Evolutionary conservation across 1,140 invertebrate genomes (phyloP), one percentile per base, ranked within the genome.

Genomic region (Drosophila repleta): DNA sequence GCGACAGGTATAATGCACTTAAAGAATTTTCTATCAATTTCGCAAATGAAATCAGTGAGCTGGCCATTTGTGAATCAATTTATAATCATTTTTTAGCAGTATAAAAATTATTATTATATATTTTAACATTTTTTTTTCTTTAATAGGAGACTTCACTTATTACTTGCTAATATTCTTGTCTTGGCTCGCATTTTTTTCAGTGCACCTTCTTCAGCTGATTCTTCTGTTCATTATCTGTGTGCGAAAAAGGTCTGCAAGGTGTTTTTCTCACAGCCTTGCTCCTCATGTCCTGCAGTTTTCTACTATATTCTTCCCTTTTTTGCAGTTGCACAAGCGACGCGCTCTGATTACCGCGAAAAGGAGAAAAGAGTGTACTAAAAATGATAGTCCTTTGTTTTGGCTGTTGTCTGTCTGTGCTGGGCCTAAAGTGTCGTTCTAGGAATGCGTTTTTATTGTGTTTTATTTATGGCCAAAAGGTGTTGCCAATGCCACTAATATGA

Each of bases 391-490:
- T 62, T 68, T 74, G 43, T 56, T 68, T 24, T 21, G 26, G 55
- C 29, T 24, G 24, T 24, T 24, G 24, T 24, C 2, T 24, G 4
- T 24, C 4, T 24, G 24, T 24, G 2, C 2, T 24, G 24, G 2
- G 24, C 37, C 20, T 35, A 53, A 60, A 41, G 64, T 73, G 70
- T 61, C 48, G 65, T 74, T 73, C 65, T 29, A 6, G 57, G 70
- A 61, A 73, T 46, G 43, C 5, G 43, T 8, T 10, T 10, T 43
- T 43, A 21, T 41, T 53, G 35, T 43, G 55, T 13, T 15, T 79
- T 73, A 85, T 85, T 85, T 84, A 85, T 84, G 72, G 62, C 49
- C 49, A n/a, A 73, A 88, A 82, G 83, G 82, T 87, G 82, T 87
- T 73, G 62, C 71, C 21, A 41, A 37, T 46, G 48, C 74, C 48